Conservation (phyloP, 2,888 invertebrate species). For the Boloria euphrosyne region DNA sequence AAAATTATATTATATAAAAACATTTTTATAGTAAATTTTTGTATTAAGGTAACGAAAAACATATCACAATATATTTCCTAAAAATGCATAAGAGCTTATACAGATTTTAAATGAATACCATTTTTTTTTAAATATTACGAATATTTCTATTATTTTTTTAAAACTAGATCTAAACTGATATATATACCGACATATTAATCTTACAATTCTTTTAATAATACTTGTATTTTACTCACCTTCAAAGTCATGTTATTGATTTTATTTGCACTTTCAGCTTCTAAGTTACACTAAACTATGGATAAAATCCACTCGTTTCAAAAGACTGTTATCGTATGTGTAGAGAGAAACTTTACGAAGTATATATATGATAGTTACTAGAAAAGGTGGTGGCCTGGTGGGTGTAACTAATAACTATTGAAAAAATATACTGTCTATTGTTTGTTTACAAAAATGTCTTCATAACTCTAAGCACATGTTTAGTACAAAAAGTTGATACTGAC, state of each 20-base stretch:
- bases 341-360: slow-evolving; percentile 58
- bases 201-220: neutral
- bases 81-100: too few relatives aligned
- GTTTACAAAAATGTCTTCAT: slow-evolving; percentile 26
- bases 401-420: slow-evolving; percentile 37
- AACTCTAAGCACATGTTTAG: slow-evolving; percentile 6
- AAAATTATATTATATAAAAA: too few relatives aligned
- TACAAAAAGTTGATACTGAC: neutral
- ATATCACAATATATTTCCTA: too few relatives aligned
- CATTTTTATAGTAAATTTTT: too few relatives aligned
- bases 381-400: slow-evolving; percentile 51
- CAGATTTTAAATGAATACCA: too few relatives aligned
- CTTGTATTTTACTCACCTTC: slow-evolving; percentile 54
- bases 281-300: slow-evolving; percentile 4
- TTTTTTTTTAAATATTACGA: too few relatives aligned
- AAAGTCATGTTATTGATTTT: slow-evolving; percentile 55
- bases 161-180: too few relatives aligned
- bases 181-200: too few relatives aligned
- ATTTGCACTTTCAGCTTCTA: slow-evolving; percentile 20
- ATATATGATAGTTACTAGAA: slow-evolving; percentile 55
- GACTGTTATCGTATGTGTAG: slow-evolving; percentile 57
- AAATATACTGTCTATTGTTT: slow-evolving; percentile 33
- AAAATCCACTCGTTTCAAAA: slow-evolving; percentile 48
- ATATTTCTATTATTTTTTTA: too few relatives aligned
- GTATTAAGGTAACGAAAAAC: too few relatives aligned